Evolutionary conservation across 2,888 invertebrate species (phyloP).

Genomic region (Homarus gammarus): DNA sequence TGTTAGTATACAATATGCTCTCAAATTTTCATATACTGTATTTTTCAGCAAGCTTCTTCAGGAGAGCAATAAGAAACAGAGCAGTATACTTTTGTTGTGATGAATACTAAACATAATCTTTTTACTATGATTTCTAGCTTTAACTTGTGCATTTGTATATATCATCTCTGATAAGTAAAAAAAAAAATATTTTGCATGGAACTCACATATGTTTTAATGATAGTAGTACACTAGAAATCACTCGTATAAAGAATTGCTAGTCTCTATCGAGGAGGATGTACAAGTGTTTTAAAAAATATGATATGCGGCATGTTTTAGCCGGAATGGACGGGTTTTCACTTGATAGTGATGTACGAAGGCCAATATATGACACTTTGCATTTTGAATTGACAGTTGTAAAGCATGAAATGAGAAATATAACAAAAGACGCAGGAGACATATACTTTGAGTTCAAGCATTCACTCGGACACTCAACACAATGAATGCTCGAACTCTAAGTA

Average conservation of each 20-base stretch:
- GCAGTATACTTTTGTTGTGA: constrained; percentile 41
- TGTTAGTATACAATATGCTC: neutral
- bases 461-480: no score
- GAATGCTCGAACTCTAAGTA: no score
- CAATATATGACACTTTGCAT: no score
- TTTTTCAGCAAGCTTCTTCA: neutral
- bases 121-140: constrained; percentile 55
- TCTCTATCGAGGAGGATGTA: neutral
- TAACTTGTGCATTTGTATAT: constrained; percentile 71
- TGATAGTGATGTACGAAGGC: no score
- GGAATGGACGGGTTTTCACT: no score
- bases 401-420: no score
- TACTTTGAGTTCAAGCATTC: no score
- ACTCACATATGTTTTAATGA: constrained; percentile 28
- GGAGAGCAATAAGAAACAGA: constrained; percentile 16
- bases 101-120: constrained; percentile 15
- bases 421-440: no score
- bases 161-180: constrained; percentile 35
- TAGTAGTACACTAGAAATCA: neutral
- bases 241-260: neutral
- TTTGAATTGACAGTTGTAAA: no score
- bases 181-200: constrained; percentile 13
- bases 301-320: no score
- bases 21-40: neutral
- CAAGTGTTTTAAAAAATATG: neutral